Evolutionary conservation across 2,888 invertebrate species (phyloP).

Genomic region (Pecten maximus): DNA sequence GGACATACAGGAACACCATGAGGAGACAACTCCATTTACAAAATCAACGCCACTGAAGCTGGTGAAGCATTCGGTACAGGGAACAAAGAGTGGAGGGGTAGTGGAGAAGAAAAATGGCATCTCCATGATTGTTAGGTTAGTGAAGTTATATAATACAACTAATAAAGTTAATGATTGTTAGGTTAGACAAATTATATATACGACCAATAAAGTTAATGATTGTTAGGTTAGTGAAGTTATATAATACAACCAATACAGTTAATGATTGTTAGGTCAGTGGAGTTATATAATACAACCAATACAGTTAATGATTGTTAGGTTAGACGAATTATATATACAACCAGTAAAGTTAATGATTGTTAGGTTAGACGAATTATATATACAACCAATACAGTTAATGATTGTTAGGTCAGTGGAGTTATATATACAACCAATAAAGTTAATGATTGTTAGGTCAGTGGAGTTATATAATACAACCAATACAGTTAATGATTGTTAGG

Average conservation of each 20-base stretch:
- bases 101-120: conserved; percentile 89
- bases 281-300: too few species aligned
- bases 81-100: conserved; percentile 73
- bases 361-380: conserved; percentile 85
- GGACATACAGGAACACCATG: conserved; percentile 69
- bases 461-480: conserved; percentile 52
- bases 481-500: too few species aligned
- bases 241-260: too few species aligned
- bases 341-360: too few species aligned
- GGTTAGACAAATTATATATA: too few species aligned
- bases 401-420: too few species aligned
- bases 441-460: conserved; percentile 93
- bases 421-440: too few species aligned
- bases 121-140: conserved; percentile 92
- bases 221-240: conserved; percentile 87
- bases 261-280: too few species aligned
- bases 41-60: conserved; percentile 70
- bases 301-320: conserved; percentile 97
- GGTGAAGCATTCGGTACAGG: conserved; percentile 66
- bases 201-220: too few species aligned
- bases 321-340: conserved; percentile 73
- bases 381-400: too few species aligned
- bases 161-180: too few species aligned
- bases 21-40: conserved; percentile 66
- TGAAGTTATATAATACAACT: conserved; percentile 72